phyloP scores from a whole-genome alignment of 2,797 vertebrate genomes.

The Tokudaia tokunoshimensis region DNA sequence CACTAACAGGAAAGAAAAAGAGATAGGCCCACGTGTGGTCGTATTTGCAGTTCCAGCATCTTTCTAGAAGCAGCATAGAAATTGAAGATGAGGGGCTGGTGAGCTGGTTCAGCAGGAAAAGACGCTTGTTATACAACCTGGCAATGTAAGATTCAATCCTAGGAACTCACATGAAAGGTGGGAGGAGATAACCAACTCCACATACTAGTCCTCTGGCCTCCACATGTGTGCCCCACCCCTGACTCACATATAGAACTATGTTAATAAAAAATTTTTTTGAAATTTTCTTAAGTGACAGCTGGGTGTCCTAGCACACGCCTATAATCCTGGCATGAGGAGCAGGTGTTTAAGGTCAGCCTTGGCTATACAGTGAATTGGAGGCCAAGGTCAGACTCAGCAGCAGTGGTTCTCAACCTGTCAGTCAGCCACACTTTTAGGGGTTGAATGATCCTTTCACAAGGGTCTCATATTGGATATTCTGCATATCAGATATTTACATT shows the following conservation, averaged over 20 bases:
- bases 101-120: not conserved
- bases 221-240: too few relatives aligned
- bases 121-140: not conserved
- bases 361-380: not conserved
- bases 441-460: not conserved
- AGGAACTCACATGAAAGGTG: not conserved
- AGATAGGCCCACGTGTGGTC: not conserved
- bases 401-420: not conserved
- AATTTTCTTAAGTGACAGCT: not conserved
- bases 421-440: not conserved
- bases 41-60: not conserved
- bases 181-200: not conserved
- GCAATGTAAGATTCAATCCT: not conserved
- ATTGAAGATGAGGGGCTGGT: too few relatives aligned
- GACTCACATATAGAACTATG: not conserved
- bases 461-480: not conserved
- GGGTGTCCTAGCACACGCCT: not conserved
- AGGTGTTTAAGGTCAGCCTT: not conserved
- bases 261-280: not conserved
- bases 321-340: not conserved
- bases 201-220: not conserved
- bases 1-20: not conserved
- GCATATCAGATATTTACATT: not conserved
- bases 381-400: not conserved
- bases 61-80: constrained; percentile 38